Conservation (phyloP, 2,113 vertebrate species). For the Nyctibius bracteatus region DNA sequence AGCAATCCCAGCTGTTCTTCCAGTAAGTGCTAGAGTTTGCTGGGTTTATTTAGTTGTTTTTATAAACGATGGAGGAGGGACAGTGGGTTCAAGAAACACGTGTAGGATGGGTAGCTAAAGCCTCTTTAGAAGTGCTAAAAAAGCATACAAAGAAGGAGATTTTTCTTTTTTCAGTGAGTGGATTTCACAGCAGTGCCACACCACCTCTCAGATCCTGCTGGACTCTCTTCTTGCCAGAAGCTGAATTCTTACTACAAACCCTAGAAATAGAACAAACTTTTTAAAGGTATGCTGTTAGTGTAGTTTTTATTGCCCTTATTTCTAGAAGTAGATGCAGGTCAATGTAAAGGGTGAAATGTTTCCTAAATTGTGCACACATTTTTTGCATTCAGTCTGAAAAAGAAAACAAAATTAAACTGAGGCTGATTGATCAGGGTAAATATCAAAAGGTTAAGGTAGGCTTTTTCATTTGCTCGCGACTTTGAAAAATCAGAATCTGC, state of each 20-base stretch:
- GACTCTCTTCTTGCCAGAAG: neutral
- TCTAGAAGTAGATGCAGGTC: neutral
- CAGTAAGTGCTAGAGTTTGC: neutral
- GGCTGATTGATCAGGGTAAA: neutral
- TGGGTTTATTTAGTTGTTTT: neutral
- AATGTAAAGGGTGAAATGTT: neutral
- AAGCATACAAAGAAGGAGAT: neutral
- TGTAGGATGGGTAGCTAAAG: neutral
- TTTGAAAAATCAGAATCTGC: neutral
- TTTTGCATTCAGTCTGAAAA: neutral
- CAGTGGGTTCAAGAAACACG: neutral
- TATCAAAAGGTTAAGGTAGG: neutral
- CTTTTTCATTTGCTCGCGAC: neutral
- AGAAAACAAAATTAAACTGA: neutral
- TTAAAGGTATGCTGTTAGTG: neutral
- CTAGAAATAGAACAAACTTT: neutral
- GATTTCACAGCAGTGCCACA: neutral
- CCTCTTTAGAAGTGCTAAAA: neutral
- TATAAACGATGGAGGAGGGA: neutral
- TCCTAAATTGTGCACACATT: neutral
- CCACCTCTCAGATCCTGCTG: neutral
- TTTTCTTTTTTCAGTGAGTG: neutral
- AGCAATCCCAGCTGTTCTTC: neutral
- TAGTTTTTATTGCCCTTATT: neutral
- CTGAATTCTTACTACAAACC: neutral